phyloP scores from a whole-genome alignment of 2,113 vertebrate genomes.

The Pyxicephalus adspersus region DNA sequence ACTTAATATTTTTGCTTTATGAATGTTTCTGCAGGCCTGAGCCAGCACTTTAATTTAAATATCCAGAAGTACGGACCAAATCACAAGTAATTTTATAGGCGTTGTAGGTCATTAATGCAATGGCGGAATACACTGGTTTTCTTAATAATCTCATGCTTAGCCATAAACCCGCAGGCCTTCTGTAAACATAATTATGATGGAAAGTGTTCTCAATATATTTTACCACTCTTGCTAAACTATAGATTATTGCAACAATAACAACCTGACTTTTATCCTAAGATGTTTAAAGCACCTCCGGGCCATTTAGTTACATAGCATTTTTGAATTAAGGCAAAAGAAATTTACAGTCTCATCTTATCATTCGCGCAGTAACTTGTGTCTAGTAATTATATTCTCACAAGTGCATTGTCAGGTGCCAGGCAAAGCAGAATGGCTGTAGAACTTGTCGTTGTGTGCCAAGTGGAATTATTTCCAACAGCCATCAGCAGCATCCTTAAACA shows the following conservation, averaged over 20 bases:
- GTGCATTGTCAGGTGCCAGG: slow-evolving; percentile 62
- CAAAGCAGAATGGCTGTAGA: slow-evolving; percentile 65
- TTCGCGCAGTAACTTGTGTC: slow-evolving; percentile 63
- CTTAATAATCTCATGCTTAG: slow-evolving; percentile 11
- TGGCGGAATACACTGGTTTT: neutral
- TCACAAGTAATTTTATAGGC: slow-evolving; percentile 11
- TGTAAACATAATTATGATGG: slow-evolving; percentile 22
- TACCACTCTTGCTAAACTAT: slow-evolving; percentile 22
- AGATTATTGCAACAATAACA: slow-evolving; percentile 16
- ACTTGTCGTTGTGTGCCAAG: slow-evolving; percentile 60
- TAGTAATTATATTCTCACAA: slow-evolving; percentile 68
- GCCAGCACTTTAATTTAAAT: slow-evolving; percentile 1
- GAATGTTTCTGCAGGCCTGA: neutral
- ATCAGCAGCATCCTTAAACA: slow-evolving; percentile 65
- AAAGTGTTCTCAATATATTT: slow-evolving; percentile 23
- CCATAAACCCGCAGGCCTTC: neutral
- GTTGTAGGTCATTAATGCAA: slow-evolving; percentile 15
- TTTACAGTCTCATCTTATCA: slow-evolving; percentile 57
- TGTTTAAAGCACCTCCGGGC: slow-evolving; percentile 5
- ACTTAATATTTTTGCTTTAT: slow-evolving; percentile 2
- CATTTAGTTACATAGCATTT: slow-evolving; percentile 30
- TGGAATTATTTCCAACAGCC: slow-evolving; percentile 67
- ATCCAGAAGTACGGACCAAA: slow-evolving; percentile 8
- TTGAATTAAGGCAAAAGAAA: slow-evolving; percentile 53
- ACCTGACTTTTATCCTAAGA: slow-evolving; percentile 2